Evolutionary conservation across 1,140 invertebrate genomes (phyloP), one percentile per base, ranked within the genome.

Genomic region (Odontomachus brunneus): DNA sequence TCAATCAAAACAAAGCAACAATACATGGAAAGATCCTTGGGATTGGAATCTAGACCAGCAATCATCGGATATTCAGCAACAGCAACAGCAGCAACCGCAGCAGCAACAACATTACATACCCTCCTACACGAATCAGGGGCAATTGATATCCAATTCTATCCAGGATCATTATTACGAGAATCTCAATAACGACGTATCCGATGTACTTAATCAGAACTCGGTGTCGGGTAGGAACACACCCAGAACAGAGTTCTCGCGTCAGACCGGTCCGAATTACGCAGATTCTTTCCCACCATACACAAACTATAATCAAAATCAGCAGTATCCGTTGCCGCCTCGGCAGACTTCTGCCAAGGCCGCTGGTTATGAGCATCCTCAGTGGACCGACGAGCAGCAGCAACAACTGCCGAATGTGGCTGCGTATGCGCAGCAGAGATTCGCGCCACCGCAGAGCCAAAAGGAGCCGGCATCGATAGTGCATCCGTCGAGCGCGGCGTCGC

Each of bases 1-100:
- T 86, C 84, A 92, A 73, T 82, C 89, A 0, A 92, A 93, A 82
- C 88, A 90, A 29, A 1, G 71, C 1, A 88, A 84, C 9, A 92
- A 94, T 84, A 65, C 93, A 3, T 93, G 93, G 93, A 94, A 93
- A 74, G 92, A 94, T 84, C 91, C 92, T 1, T 94, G 93, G 93
- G 91, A 94, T 63, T 94, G 93, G 93, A 94, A 91, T 78, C 81
- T 93, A 44, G 93, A 94, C 63, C 92, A 92, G 65, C 90, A 92
- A 49, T 22, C 90, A 49, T 22, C 90, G 0, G 92, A 93, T 57
- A 44, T 53, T 22, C 86, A 90, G n/a, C 80, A 86, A 11, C 87
- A 87, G 29, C 84, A 80, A 19, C 83, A 74, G n/a, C 84, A 67
- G 26, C 86, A 82, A 71, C 86, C 84, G 51, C 87, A 84, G 22